phyloP scores from a whole-genome alignment of 1,140 invertebrate genomes.

The Bombyx mandarina region DNA sequence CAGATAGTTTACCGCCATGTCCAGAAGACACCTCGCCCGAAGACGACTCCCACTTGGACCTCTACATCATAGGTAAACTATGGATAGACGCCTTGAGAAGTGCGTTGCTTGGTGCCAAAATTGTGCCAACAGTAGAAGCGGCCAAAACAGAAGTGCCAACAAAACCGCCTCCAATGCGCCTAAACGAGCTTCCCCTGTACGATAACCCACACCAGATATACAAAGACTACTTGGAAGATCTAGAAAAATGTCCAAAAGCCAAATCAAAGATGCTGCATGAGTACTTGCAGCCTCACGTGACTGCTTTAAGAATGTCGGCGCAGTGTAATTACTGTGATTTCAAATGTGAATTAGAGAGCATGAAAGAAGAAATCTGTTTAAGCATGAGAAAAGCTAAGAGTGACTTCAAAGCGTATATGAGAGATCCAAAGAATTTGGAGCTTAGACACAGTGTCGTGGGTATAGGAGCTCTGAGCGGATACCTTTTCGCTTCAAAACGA shows the following conservation, averaged over 20 bases:
- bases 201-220: conserved; percentile 39
- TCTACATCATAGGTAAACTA: conserved; percentile 35
- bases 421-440: conserved; percentile 25
- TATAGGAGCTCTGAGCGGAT: conserved; percentile 24
- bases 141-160: conserved; percentile 20
- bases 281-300: conserved; percentile 30
- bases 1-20: background rate
- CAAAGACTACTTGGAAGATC: conserved; percentile 31
- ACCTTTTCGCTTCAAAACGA: conserved; percentile 18
- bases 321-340: conserved; percentile 9
- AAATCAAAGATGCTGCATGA: conserved; percentile 33
- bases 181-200: conserved; percentile 49
- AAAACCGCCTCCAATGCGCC: conserved; percentile 44
- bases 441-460: conserved; percentile 25
- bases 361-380: conserved; percentile 6
- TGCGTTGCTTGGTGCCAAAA: conserved; percentile 27
- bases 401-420: conserved; percentile 27
- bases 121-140: conserved; percentile 34
- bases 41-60: conserved; percentile 21
- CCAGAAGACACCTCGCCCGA: conserved; percentile 3
- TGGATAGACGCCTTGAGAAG: conserved; percentile 35
- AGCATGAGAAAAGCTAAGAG: conserved; percentile 11
- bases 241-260: conserved; percentile 26
- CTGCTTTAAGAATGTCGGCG: conserved; percentile 11
- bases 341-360: conserved; percentile 10